A percentile compares a stretch with the other conserved stretches of the same genome.
Evolutionary conservation across 2,888 invertebrate genomes (phyloP).

Genomic region (Capitulum mitella): DNA sequence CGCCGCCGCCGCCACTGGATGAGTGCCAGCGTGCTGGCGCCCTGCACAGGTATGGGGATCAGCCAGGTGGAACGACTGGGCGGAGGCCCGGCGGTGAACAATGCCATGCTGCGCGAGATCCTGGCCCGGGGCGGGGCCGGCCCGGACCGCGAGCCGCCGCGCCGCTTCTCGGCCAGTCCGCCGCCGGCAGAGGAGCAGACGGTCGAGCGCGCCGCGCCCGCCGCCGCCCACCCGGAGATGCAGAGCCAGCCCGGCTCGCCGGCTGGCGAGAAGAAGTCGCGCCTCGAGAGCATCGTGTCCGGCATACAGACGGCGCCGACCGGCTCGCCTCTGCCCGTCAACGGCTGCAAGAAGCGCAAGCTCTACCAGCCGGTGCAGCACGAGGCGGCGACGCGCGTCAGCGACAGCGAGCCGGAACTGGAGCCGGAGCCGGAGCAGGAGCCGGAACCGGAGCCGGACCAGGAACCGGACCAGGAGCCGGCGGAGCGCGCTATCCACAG

Average conservation of each 20-base stretch:
- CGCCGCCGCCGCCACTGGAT: slow-evolving; percentile 27
- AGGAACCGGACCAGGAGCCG: slow-evolving; percentile 46
- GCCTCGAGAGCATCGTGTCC: slow-evolving; percentile 91
- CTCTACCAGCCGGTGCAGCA: slow-evolving; percentile 93
- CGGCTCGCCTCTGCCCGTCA: slow-evolving; percentile 49
- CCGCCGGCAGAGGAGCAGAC: neutral
- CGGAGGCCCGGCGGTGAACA: slow-evolving; percentile 26
- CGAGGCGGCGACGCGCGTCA: slow-evolving; percentile 51
- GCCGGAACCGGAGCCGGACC: slow-evolving; percentile 37
- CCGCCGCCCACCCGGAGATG: slow-evolving; percentile 18
- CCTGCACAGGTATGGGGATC: slow-evolving; percentile 33
- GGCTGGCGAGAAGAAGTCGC: slow-evolving; percentile 56
- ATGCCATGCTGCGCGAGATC: slow-evolving; percentile 35
- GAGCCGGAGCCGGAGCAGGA: slow-evolving; percentile 37
- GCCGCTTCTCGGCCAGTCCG: slow-evolving; percentile 8
- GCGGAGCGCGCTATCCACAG: slow-evolving; percentile 45
- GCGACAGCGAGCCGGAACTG: slow-evolving; percentile 23
- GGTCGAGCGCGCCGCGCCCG: neutral
- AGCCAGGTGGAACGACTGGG: slow-evolving; percentile 22
- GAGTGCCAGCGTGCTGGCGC: slow-evolving; percentile 32
- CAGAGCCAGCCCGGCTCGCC: slow-evolving; percentile 34
- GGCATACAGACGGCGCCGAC: slow-evolving; percentile 57
- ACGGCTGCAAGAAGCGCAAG: slow-evolving; percentile 92
- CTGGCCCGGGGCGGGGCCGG: slow-evolving; percentile 28
- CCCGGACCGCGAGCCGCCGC: neutral